Base-by-base conservation (phyloP, 2,888 invertebrate genomes). In the Acleris emargana region DNA sequence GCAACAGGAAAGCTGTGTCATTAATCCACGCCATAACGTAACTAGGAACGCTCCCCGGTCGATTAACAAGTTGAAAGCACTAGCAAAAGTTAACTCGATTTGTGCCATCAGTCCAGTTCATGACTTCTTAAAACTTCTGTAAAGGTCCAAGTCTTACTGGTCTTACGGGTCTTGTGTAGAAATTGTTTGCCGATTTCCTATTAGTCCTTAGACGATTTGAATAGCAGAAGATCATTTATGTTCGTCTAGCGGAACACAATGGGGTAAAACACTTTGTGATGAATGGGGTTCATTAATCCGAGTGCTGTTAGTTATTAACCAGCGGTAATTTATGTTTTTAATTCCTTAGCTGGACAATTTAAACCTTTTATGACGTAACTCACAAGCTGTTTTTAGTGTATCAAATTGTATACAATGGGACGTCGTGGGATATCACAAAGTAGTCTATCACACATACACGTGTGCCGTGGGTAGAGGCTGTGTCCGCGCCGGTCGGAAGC, bases 401-500 rank as follows among this genome's bases (percentile, higher is more conserved):
- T 32, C 18, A 16, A 17, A 61, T 17, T 38, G 45, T 22, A 22
- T 7, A 54, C 38, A 54, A 54, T 54, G 20, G 49, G 17, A 49
- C 54, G 22, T 43, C 43, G 28, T 54, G 22, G 32, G 32, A 51
- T 22, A n/a, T 45, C 57, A 28, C 28, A 16, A 18, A 1, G 42
- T 3, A 16, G 55, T 49, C 25, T 42, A 17, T 54, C 45, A 28
- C 22, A 20, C 63, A 28, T 17, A 20, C 63, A 58, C 63, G 45
- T 52, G 52, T 58, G 51, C 50, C 17, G 43, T 17, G 25, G 32
- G 7, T 62, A 22, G 64, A 59, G 58, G 64, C 60, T 54, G 50
- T 43, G 45, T 55, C 59, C 60, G 77, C 79, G 84, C 84, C 83
- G 83, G 84, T 80, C 87, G 89, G 90, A 89, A 88, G 79, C 79